Evolutionary conservation across 2,113 vertebrate genomes (phyloP).

Genomic region (Hiodon tergisus): DNA sequence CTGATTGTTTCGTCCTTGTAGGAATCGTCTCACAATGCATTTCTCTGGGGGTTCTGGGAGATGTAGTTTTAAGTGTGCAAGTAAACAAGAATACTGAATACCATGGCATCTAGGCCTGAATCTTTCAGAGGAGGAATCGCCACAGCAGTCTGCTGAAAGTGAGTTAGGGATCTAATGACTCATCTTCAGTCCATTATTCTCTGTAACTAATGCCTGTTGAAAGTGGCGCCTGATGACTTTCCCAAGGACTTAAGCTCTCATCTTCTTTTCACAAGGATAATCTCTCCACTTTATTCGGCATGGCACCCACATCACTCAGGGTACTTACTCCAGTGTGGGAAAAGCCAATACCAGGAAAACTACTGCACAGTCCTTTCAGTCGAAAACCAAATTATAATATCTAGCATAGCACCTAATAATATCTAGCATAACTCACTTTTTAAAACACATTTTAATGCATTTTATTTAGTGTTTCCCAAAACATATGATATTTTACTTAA

Average conservation of each 20-base stretch:
- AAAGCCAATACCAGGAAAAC: no score
- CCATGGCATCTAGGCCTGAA: neutral
- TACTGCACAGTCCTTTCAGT: no score
- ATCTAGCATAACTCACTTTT: no score
- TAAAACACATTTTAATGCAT: no score
- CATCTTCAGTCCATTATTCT: constrained; percentile 21
- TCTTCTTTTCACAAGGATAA: neutral
- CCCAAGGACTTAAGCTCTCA: neutral
- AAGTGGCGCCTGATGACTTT: neutral
- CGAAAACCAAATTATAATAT: no score
- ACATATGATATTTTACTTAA: no score
- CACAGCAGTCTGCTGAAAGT: neutral
- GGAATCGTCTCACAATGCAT: neutral
- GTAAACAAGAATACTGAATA: neutral
- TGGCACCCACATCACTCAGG: neutral
- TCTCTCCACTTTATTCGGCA: neutral
- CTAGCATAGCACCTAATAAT: no score
- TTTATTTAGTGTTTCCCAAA: no score
- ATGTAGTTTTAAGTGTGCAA: neutral
- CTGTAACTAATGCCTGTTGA: neutral
- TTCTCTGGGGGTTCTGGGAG: neutral
- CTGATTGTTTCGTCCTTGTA: neutral
- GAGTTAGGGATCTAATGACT: constrained; percentile 16
- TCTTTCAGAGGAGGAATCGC: neutral
- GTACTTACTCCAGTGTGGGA: no score